Conservation (phyloP, 2,113 vertebrate species). For the Apodemus speciosus region DNA sequence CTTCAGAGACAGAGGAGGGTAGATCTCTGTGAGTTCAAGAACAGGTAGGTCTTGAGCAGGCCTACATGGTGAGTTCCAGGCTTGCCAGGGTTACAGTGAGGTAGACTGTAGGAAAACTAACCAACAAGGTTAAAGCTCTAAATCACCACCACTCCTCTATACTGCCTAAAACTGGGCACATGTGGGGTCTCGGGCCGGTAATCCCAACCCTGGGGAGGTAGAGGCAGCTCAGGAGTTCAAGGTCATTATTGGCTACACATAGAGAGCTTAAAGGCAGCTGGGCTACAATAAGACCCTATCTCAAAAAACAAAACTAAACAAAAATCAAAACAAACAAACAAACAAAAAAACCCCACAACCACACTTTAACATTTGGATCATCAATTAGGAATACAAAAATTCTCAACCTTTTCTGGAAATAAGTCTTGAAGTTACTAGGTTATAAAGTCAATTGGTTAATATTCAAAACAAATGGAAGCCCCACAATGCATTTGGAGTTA, state of each 20-base stretch:
- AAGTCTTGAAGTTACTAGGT: not conserved
- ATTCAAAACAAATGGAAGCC: constrained; percentile 16
- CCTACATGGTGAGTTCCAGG: not conserved
- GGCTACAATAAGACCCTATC: not conserved
- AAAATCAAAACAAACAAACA: not conserved
- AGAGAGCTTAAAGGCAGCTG: not conserved
- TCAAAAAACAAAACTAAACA: not conserved
- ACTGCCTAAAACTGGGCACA: not conserved
- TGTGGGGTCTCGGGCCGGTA: not conserved
- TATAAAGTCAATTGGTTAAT: constrained; percentile 11
- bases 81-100: not conserved
- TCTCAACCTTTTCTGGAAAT: constrained; percentile 24
- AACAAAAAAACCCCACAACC: not conserved
- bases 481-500: not conserved
- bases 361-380: not conserved
- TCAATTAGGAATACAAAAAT: constrained; percentile 30
- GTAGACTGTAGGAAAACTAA: not conserved
- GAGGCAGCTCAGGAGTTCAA: not conserved
- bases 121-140: not conserved
- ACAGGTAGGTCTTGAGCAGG: not conserved
- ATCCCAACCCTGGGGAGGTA: not conserved
- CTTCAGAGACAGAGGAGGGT: not conserved
- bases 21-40: not conserved
- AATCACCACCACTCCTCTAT: not conserved
- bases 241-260: not conserved